A percentile compares a stretch with the other conserved stretches of the same genome.
Evolutionary conservation across 1,140 invertebrate species (phyloP).

Genomic region (Cecropterus lyciades): DNA sequence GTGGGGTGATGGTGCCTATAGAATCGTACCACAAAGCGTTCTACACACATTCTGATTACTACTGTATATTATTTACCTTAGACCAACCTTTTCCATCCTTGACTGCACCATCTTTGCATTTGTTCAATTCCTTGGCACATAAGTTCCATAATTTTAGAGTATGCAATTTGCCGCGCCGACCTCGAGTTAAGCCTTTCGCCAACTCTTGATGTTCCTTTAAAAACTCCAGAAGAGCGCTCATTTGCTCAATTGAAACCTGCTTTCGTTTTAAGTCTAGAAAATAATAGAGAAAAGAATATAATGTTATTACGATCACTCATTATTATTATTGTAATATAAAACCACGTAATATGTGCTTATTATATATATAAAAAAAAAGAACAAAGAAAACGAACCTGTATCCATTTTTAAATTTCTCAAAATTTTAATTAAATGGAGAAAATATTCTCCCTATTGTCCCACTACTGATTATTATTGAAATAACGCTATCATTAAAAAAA

Average conservation of each 20-base stretch:
- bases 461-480: no score
- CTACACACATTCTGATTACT: no score
- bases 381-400: conserved; percentile 42
- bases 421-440: no score
- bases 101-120: conserved; percentile 43
- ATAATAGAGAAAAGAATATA: conserved; percentile 1
- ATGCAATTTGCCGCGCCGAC: conserved; percentile 43
- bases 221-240: conserved; percentile 50
- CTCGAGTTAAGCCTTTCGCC: conserved; percentile 46
- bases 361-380: conserved; percentile 6
- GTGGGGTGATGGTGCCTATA: no score
- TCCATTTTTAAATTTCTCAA: conserved; percentile 44
- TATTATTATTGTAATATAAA: no score
- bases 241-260: conserved; percentile 49
- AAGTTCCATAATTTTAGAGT: conserved; percentile 51
- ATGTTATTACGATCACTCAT: no score
- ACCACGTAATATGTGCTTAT: no score
- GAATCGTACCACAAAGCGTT: no score
- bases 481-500: no score
- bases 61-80: conserved; percentile 42
- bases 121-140: conserved; percentile 54
- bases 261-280: conserved; percentile 41
- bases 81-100: conserved; percentile 61
- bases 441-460: no score
- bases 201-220: conserved; percentile 48